Base-by-base conservation (phyloP, 2,797 vertebrate genomes). In the Gadopsis bispinosus region DNA sequence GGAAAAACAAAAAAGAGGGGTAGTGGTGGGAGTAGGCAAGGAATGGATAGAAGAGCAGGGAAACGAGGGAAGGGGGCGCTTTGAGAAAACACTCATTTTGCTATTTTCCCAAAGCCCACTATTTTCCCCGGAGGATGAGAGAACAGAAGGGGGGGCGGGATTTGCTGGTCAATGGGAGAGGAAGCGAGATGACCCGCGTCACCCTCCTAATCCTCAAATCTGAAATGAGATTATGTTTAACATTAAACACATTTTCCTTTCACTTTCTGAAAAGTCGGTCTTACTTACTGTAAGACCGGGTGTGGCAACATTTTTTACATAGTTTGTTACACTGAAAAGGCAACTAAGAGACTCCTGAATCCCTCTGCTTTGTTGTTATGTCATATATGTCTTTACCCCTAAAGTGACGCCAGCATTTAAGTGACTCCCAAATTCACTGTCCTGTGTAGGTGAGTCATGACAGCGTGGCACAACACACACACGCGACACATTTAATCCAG, bases 61-160 rank as follows among this genome's bases (percentile, higher is more conserved):
- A 75, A 87, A 74, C 9, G 16, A 83, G 74, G 83, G 66, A 75
- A 65, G 75, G 71, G 87, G 85, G 74, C 55, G 43, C 83, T 84
- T 83, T 85, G 88, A 84, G 86, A 93, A 93, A 95, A 94, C 88
- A 91, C 87, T 83, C 17, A 81, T 89, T 92, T 84, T 73, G 87
- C 87, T 75, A 66, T 92, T 94, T 95, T 95, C 94, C 89, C 94
- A 94, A 90, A 95, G 89, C 86, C 73, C 69, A 26, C 64, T 77
- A 73, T 86, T 84, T 75, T 87, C 88, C 83, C 85, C 45, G 3
- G 83, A 89, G 88, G 71, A 84, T 22, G 68, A 69, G 70, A 60
- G 74, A 50, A 56, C 16, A 75, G 61, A 43, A 35, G 47, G 10
- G 33, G 20, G 58, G n/a, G 58, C 45, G 45, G 58, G 61, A 55